phyloP scores from a whole-genome alignment of 2,888 invertebrate genomes.

The Oligia fasciuncula region DNA sequence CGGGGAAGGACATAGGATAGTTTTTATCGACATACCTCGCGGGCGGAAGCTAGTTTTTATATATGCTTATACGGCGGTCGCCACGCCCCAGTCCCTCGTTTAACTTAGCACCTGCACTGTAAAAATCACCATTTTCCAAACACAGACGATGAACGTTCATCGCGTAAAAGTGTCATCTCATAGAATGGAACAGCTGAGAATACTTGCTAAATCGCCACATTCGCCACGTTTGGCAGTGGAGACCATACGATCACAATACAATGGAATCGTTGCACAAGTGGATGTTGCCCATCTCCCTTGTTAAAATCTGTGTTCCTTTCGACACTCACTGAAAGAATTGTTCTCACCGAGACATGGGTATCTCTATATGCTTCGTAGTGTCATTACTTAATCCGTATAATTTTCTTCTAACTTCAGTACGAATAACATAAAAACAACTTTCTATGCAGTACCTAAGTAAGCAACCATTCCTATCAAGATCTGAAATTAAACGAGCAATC shows the following conservation, averaged over 20 bases:
- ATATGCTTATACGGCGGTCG: too few relatives aligned
- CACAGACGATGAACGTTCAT: too few relatives aligned
- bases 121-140: neutral
- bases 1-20: too few relatives aligned
- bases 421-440: constrained; percentile 22
- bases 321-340: neutral
- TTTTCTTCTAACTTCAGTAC: constrained; percentile 6
- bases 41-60: too few relatives aligned
- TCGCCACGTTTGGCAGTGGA: constrained; percentile 17
- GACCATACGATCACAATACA: constrained; percentile 33
- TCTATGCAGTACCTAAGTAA: constrained; percentile 2
- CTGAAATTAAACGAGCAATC: constrained; percentile 20
- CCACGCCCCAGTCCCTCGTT: neutral
- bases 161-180: neutral
- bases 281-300: constrained; percentile 13
- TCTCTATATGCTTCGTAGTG: neutral
- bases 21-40: too few relatives aligned
- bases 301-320: neutral
- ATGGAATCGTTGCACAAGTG: constrained; percentile 48
- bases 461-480: constrained; percentile 11
- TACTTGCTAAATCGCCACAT: constrained; percentile 20
- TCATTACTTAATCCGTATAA: neutral
- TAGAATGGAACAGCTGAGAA: constrained; percentile 1
- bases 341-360: neutral
- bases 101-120: neutral